Evolutionary conservation across 2,888 invertebrate genomes (phyloP).

Genomic region (Drosophila flavopinicola): DNA sequence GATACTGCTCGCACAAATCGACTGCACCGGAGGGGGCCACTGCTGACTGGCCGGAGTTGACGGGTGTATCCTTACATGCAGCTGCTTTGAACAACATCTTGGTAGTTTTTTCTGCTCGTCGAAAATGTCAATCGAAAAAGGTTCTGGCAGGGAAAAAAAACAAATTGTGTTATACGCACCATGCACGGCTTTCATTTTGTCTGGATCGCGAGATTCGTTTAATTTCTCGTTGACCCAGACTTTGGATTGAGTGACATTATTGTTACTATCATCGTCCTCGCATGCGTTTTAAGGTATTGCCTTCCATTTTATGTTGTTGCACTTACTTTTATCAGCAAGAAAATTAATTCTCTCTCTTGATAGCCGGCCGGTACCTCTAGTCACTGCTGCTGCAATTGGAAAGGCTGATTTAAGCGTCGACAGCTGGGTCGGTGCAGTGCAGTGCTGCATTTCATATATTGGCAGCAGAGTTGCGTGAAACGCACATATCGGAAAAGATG

Average conservation of each 20-base stretch:
- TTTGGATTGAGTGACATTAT: slow-evolving; percentile 65
- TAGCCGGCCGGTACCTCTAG: neutral
- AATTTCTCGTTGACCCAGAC: slow-evolving; percentile 71
- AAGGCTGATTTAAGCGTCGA: too few species aligned
- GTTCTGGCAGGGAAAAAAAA: too few species aligned
- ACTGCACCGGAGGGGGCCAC: too few species aligned
- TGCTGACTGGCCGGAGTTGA: too few species aligned
- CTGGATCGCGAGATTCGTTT: slow-evolving; percentile 52
- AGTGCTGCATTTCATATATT: too few species aligned
- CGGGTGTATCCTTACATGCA: neutral
- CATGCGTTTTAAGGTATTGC: slow-evolving; percentile 45
- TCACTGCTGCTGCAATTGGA: slow-evolving; percentile 5
- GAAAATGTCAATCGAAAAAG: too few species aligned
- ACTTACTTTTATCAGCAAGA: neutral
- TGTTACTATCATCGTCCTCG: slow-evolving; percentile 63
- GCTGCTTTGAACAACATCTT: slow-evolving; percentile 49
- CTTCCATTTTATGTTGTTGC: slow-evolving; percentile 35
- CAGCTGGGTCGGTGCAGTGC: too few species aligned
- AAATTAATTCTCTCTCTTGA: neutral
- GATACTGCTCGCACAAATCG: slow-evolving; percentile 60
- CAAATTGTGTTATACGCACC: slow-evolving; percentile 52
- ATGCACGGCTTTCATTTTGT: slow-evolving; percentile 74
- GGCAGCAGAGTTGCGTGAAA: too few species aligned
- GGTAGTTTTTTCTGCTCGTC: slow-evolving; percentile 66
- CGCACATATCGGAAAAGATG: too few species aligned